Evolutionary conservation across 2,888 invertebrate species (phyloP), one percentile per base, ranked within the genome.

Genomic region (Halictus quadricinctus): DNA sequence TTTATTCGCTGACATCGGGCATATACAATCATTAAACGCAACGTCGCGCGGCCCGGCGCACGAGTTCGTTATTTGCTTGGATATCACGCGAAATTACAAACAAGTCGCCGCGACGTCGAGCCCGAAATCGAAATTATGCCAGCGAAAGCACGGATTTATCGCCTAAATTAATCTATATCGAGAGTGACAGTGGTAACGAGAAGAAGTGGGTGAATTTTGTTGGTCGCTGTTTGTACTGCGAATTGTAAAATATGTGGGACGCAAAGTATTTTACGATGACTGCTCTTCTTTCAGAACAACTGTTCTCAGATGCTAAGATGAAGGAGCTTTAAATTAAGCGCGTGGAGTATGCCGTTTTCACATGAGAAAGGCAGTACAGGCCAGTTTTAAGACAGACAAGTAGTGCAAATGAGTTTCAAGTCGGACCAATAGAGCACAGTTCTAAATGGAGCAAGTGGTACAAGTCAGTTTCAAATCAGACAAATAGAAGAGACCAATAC

Each of bases 101-200:
- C 29, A 15, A 66, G 29, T 66, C 64, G 64, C 15, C 64, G 64
- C 25, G 2, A 2, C 64, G 25, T 15, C 64, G 64, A 29, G 15
- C 64, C n/a, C 54, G 54, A 54, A 54, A 54, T 64, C 64, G 29
- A 64, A 64, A 64, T 64, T 29, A 64, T 64, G 25, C 15, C 64
- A 13, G 29, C 15, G 29, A 29, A 15, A 64, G 25, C 29, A 15
- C 25, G 29, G 15, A 64, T 64, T 64, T 64, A 64, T 64, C 15
- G 64, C 15, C 64, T 6, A 12, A 0, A 29, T 64, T 64, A 64
- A 64, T 64, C 64, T 15, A 6, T 12, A 64, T 29, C 29, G 64
- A 64, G 64, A 15, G 29, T 15, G 64, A 29, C 64, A 2, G 64
- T 15, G 64, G 64, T 64, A 64, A 64, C 29, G 15, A 29, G 15